Evolutionary conservation across 2,888 invertebrate species (phyloP).

Genomic region (Cyaniris semiargus): DNA sequence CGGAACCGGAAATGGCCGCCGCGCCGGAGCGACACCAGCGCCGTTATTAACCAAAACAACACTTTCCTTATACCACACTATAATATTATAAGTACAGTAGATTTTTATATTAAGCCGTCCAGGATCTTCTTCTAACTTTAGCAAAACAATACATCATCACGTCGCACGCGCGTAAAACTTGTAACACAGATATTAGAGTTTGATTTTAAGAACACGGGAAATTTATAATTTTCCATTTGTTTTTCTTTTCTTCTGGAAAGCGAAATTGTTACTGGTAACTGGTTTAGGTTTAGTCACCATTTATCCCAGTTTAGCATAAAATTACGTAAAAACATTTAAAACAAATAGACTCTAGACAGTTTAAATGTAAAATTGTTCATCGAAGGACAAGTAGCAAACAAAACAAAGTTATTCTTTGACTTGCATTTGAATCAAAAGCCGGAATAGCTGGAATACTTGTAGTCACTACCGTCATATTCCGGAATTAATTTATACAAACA

Average conservation of each 20-base stretch:
- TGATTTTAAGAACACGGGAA: too few species aligned
- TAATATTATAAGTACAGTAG: neutral
- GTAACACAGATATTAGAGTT: too few species aligned
- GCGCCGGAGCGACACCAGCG: conserved; percentile 58
- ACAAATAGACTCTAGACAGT: too few species aligned
- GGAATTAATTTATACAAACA: conserved; percentile 38
- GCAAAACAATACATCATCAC: too few species aligned
- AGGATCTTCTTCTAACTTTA: too few species aligned
- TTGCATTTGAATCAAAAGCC: conserved; percentile 3
- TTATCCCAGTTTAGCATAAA: too few species aligned
- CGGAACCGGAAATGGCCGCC: conserved; percentile 57
- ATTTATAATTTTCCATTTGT: too few species aligned
- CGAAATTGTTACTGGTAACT: too few species aligned
- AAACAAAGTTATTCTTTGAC: neutral
- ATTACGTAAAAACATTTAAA: too few species aligned
- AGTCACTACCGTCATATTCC: conserved; percentile 22
- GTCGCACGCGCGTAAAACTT: too few species aligned
- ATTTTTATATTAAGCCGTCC: neutral
- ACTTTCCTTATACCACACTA: neutral
- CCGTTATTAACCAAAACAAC: conserved; percentile 37
- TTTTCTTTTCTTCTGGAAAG: too few species aligned
- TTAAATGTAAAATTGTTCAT: neutral
- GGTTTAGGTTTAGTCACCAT: too few species aligned
- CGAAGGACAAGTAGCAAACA: neutral
- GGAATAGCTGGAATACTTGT: conserved; percentile 11